Evolutionary conservation across 2,888 invertebrate genomes (phyloP).

Genomic region (Theodoxus fluviatilis): DNA sequence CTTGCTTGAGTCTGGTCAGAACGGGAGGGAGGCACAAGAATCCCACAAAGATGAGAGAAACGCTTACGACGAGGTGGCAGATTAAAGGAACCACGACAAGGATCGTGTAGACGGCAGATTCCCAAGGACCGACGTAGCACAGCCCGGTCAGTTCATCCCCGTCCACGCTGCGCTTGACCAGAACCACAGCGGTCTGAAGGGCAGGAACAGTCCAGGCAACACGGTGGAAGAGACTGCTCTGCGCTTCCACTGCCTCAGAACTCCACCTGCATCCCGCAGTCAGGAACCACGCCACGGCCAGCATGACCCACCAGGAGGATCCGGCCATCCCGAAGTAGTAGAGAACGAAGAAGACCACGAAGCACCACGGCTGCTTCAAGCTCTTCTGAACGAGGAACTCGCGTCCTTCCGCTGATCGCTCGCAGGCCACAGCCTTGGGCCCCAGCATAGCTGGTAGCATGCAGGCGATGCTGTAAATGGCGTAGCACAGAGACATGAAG

Average conservation of each 20-base stretch:
- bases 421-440: conserved; percentile 67
- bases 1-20: conserved; percentile 65
- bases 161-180: conserved; percentile 65
- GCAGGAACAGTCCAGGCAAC: conserved; percentile 65
- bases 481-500: conserved; percentile 64
- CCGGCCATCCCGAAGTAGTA: conserved; percentile 82
- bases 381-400: conserved; percentile 67
- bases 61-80: conserved; percentile 58
- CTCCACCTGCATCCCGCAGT: conserved; percentile 65
- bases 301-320: conserved; percentile 71
- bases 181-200: conserved; percentile 59
- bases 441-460: conserved; percentile 59
- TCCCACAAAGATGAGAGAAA: conserved; percentile 62
- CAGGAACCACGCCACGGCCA: conserved; percentile 65
- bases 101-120: conserved; percentile 78
- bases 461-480: conserved; percentile 64
- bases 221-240: conserved; percentile 63
- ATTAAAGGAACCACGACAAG: conserved; percentile 76
- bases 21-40: conserved; percentile 62
- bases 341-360: conserved; percentile 75
- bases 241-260: conserved; percentile 63
- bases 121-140: conserved; percentile 86
- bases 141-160: conserved; percentile 78
- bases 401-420: conserved; percentile 68
- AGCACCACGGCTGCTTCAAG: conserved; percentile 71